Base-by-base conservation (phyloP, 2,797 vertebrate genomes). In the Tokudaia muenninki region DNA sequence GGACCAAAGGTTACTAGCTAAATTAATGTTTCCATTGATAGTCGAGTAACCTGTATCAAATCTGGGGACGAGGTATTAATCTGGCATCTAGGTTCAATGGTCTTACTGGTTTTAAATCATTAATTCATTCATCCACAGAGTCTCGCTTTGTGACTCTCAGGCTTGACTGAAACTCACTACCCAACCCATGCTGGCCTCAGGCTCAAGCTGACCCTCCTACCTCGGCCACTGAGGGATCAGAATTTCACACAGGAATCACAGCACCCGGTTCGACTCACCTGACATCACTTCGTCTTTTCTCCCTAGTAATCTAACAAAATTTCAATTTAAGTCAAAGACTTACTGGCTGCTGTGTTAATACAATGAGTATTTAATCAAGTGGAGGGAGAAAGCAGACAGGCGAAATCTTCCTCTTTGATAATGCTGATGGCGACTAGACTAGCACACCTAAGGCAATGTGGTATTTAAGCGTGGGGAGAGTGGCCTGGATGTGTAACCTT, bases 401-500 rank as follows among this genome's bases (percentile, higher is more conserved):
- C 65, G 7, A 80, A 77, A 44, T 52, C 41, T 84, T 55, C 22
- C 0, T 80, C 57, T 67, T 21, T 55, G 75, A 91, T 41, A 34
- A n/a, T 4, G 19, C 47, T 0, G 52, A n/a, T 8, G 47, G 90
- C 7, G 41, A n/a, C 65, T 0, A 34, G 52, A 13, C 52, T 52
- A 8, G 26, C 67, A 74, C 19, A 79, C n/a, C 29, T 10, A 6
- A 14, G 63, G 44, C 72, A 9, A 44, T 55, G 5, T 2, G 81
- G 5, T 2, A 72, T 50, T 52, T 52, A 34, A 22, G 92, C 92
- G 47, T 47, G 67, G 1, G 3, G 22, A 31, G 81, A 52, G 75
- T 4, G 91, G 96, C 94, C 94, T 57, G 90, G 47, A 47, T 72
- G 55, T 41, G 72, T 81, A n/a, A 79, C 94, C 86, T 77, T 87